Base-by-base conservation (phyloP, 2,113 vertebrate species). In the Tyto alba region DNA sequence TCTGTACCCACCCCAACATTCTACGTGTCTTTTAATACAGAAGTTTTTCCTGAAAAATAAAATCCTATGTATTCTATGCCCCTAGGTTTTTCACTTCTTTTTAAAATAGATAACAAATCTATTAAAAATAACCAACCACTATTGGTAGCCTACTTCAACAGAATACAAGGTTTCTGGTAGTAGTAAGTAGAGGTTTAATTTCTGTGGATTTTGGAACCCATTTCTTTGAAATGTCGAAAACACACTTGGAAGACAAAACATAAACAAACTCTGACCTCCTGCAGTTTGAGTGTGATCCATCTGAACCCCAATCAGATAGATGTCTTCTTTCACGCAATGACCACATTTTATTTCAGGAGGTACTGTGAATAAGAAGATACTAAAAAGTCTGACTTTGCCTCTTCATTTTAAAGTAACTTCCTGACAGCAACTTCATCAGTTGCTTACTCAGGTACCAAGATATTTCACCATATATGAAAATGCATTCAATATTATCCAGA, bases 241-340 rank as follows among this genome's bases (percentile, higher is more conserved):
- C n/a, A n/a, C n/a, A n/a, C 25, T n/a, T 19, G 18, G 27, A 77
- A 77, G 60, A 62, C 4, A 66, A 80, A 86, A 87, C 5, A 25
- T 13, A 34, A 84, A 50, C 4, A 32, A 62, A 21, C 27, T 80
- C 53, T 41, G 7, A 52, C 45, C 6, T 64, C 17, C 23, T 64
- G 21, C 13, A 53, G 13, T 62, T 23, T 47, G 15, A 55, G 29
- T 48, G n/a, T 59, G 47, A 85, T 15, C 15, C 20, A 48, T 7
- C 34, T 66, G 32, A 85, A 84, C 4, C 9, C 12, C 21, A 72
- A 4, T 0, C 4, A 2, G 19, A 45, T 1, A 80, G 8, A 8
- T 30, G 8, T 30, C 12, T 40, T 74, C 30, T 78, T 82, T 74
- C 48, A 55, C 11, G 56, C 4, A 52, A 9, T 3, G 9, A 68